Percentiles rank a stretch among this genome's conserved stretches.
These are phyloP conservation scores for Micrasema minimum DNA, from an alignment of 1,140 invertebrate genomes.

Conservation along the genomic window DNA sequence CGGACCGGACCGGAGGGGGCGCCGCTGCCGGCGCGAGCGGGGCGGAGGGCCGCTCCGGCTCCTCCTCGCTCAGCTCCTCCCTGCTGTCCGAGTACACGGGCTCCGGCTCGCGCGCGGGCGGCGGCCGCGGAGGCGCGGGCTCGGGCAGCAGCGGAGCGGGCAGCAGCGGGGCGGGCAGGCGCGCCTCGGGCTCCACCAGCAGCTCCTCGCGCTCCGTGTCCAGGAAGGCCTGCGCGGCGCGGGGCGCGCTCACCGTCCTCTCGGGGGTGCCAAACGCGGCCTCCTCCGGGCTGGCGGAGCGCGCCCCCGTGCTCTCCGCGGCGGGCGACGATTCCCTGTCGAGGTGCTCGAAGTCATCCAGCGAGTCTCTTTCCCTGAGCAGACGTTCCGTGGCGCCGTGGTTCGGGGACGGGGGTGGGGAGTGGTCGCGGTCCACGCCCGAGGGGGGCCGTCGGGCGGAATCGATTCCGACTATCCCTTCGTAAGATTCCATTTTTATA, in stretches of 20 bases:
- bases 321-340: slow-evolving; percentile 64
- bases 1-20: too few species aligned
- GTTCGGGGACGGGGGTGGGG: slow-evolving; percentile 42
- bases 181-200: slow-evolving; percentile 58
- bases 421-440: slow-evolving; percentile 47
- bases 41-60: slow-evolving; percentile 52
- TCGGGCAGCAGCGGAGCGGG: slow-evolving; percentile 49
- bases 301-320: neutral
- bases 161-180: slow-evolving; percentile 56
- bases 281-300: slow-evolving; percentile 12
- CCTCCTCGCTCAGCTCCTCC: slow-evolving; percentile 53
- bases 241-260: slow-evolving; percentile 11
- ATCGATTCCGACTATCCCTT: slow-evolving; percentile 55
- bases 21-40: slow-evolving; percentile 49
- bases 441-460: slow-evolving; percentile 57
- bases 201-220: slow-evolving; percentile 62
- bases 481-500: slow-evolving; percentile 36
- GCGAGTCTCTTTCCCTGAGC: slow-evolving; percentile 73
- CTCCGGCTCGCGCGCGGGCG: slow-evolving; percentile 8
- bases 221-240: slow-evolving; percentile 48
- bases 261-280: slow-evolving; percentile 3
- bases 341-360: slow-evolving; percentile 78
- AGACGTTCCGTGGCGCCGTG: too few species aligned
- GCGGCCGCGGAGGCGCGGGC: slow-evolving; percentile 52
- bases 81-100: slow-evolving; percentile 45